Conservation (phyloP, 2,113 vertebrate species). For the Strix uralensis region DNA sequence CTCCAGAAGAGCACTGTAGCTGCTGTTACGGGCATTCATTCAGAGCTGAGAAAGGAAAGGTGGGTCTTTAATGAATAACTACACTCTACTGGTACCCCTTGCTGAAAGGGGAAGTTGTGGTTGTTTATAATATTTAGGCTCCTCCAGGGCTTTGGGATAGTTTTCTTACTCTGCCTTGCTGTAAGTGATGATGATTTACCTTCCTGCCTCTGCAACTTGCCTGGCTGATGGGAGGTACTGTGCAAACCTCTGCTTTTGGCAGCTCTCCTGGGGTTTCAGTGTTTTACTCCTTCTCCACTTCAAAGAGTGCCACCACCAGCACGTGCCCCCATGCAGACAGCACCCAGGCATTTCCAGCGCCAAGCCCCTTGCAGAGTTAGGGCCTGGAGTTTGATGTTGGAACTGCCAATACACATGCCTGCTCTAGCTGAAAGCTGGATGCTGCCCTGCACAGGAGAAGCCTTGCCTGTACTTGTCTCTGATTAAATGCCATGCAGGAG, state of each 20-base stretch:
- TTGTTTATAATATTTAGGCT: not conserved
- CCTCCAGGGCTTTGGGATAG: not conserved
- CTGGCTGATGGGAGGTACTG: not conserved
- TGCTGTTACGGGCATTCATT: not conserved
- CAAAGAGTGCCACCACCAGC: not conserved
- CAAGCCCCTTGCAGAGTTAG: accelerated
- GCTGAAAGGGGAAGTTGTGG: not conserved
- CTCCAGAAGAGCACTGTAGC: not conserved
- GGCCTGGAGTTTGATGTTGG: not conserved
- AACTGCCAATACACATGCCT: not conserved
- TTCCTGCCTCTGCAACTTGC: not conserved
- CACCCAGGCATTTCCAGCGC: not conserved
- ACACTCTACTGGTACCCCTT: not conserved
- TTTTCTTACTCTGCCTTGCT: not conserved
- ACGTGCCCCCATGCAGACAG: accelerated
- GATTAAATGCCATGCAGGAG: not conserved
- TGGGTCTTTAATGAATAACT: not conserved
- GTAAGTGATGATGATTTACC: not conserved
- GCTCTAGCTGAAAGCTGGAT: not conserved
- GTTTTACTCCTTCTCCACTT: not conserved
- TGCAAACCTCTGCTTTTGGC: not conserved
- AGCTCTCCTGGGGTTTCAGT: not conserved
- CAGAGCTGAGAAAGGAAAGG: not conserved
- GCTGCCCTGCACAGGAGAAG: not conserved
- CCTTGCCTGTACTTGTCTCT: not conserved